phyloP scores from a whole-genome alignment of 2,888 invertebrate genomes.

The Rotaria socialis region DNA sequence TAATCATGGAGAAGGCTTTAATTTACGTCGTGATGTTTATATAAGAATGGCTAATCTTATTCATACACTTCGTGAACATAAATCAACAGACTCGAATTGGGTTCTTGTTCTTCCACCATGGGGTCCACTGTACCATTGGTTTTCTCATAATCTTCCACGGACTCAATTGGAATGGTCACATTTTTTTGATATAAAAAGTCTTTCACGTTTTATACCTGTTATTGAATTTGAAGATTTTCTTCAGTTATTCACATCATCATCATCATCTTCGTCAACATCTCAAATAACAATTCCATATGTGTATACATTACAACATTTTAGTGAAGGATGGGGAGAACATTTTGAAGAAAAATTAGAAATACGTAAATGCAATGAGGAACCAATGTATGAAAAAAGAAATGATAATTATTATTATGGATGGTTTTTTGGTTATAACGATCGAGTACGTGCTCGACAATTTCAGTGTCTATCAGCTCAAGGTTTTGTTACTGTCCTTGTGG shows the following conservation, averaged over 20 bases:
- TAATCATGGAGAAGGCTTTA: constrained; percentile 92
- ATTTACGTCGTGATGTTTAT: constrained; percentile 88
- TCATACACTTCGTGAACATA: constrained; percentile 64
- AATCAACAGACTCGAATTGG: constrained; percentile 57
- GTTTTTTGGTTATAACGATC: constrained; percentile 70
- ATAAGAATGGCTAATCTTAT: constrained; percentile 82
- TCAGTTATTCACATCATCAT: neutral
- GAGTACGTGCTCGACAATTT: constrained; percentile 67
- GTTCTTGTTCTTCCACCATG: constrained; percentile 81
- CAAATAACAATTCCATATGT: neutral
- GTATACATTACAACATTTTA: constrained; percentile 53
- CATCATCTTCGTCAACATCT: neutral
- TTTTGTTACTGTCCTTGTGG: constrained; percentile 56
- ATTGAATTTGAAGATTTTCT: constrained; percentile 79
- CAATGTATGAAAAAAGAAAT: constrained; percentile 51
- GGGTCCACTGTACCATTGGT: constrained; percentile 85
- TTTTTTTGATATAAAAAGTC: constrained; percentile 78
- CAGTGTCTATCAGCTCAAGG: constrained; percentile 79
- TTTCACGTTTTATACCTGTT: constrained; percentile 75
- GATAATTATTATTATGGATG: constrained; percentile 58
- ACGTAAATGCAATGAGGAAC: neutral
- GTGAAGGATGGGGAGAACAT: constrained; percentile 53
- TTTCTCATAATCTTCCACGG: constrained; percentile 59
- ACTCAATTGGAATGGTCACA: constrained; percentile 71
- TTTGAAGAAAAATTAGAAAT: constrained; percentile 46